Base-by-base conservation (phyloP, 1,140 invertebrate genomes). In the Cylas formicarius region DNA sequence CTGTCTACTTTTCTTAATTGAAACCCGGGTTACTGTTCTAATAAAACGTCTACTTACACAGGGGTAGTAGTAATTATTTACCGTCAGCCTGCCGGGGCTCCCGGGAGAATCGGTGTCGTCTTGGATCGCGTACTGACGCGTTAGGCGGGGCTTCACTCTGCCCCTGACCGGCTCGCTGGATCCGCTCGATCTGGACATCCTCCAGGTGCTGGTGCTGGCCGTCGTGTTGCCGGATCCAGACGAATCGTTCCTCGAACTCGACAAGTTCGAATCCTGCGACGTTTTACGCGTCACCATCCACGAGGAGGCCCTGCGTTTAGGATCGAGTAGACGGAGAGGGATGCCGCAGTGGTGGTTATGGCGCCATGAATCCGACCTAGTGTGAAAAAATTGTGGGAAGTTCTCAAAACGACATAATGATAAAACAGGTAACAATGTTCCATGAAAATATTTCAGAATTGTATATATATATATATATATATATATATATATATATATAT, bases 271-370 rank as follows among this genome's bases (percentile, higher is more conserved):
- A 58, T 92, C 88, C 62, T 91, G 88, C 1, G 86, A 90, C 0
- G 88, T 86, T 67, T 92, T 92, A 13, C 88, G 69, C 0, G 86
- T 87, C 3, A 91, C 84, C 14, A 89, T 69, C 88, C 88, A 91
- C 0, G 86, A 88, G 0, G 86, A 84, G 3, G 85, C 77, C 39
- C 85, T 70, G 17, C 85, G 69, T 55, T 85, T 82, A 0, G 84
- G 81, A 54, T 87, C 83, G 9, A 86, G 62, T 18, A 84, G 56
- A 45, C 81, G 72, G 27, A 87, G 65, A 0, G 86, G 85, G 40
- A 87, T 80, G 1, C 81, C 79, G 57, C 81, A 82, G 43, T 81
- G 80, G 48, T 84, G 80, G 49, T 76, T 78, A 50, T 81, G 74
- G 10, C 83, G 70, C 86, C 86, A 90, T 2, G 86, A 90, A 59